Evolutionary conservation across 2,888 invertebrate species (phyloP).

Genomic region (Euphydryas editha): DNA sequence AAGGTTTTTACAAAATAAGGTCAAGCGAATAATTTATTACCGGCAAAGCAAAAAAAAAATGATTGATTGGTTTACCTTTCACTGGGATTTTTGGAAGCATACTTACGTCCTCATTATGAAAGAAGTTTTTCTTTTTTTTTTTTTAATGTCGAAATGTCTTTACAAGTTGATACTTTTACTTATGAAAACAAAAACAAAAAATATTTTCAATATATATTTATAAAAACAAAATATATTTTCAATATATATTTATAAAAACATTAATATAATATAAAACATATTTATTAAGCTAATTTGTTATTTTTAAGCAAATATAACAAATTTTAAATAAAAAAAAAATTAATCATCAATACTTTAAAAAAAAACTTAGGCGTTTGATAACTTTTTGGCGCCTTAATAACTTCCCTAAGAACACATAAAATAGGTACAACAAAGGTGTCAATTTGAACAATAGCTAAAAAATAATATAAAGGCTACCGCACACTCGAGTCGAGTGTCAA

Average conservation of each 20-base stretch:
- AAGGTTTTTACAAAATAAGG: constrained; percentile 26
- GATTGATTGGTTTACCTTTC: constrained; percentile 32
- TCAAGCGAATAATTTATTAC: constrained; percentile 26
- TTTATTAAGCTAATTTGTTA: too few species aligned
- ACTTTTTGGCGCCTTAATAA: not conserved
- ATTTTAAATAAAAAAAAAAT: not conserved
- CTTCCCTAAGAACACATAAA: constrained; percentile 18
- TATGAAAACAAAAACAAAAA: not conserved
- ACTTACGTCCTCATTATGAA: constrained; percentile 28
- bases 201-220: not conserved
- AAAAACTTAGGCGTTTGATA: not conserved
- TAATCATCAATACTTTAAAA: not conserved
- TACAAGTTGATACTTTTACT: not conserved
- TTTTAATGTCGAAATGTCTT: constrained; percentile 3
- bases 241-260: not conserved
- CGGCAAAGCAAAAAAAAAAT: constrained; percentile 26
- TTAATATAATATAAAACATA: too few species aligned
- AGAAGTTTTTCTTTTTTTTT: not conserved
- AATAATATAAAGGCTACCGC: constrained; percentile 50
- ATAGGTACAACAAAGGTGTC: constrained; percentile 40
- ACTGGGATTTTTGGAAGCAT: constrained; percentile 25
- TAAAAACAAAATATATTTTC: not conserved
- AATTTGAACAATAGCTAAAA: constrained; percentile 41
- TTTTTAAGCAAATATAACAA: not conserved
- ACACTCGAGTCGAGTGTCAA: constrained; percentile 52